Conservation (phyloP, 1,140 invertebrate genomes). For the Lordiphosa clarofinis region DNA sequence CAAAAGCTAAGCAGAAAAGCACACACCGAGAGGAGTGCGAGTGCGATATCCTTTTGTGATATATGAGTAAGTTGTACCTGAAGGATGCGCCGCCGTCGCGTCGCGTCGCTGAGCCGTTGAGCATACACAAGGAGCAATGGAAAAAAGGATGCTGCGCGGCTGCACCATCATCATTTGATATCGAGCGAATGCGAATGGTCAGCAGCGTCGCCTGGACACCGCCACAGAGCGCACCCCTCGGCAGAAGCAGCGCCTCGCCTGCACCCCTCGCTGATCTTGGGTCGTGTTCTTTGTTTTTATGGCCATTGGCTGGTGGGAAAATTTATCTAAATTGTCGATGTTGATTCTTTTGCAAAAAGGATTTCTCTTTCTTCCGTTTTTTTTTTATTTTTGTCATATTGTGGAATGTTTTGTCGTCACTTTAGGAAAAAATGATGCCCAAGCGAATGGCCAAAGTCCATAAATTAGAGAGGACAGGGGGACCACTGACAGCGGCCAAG, state of each 20-base stretch:
- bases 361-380: constrained; percentile 49
- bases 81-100: constrained; percentile 48
- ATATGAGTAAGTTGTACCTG: constrained; percentile 79
- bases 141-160: constrained; percentile 22
- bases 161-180: constrained; percentile 61
- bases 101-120: constrained; percentile 63
- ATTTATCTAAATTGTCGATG: constrained; percentile 79
- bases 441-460: constrained; percentile 73
- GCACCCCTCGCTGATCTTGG: constrained; percentile 62
- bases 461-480: constrained; percentile 62
- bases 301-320: constrained; percentile 77
- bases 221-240: constrained; percentile 19
- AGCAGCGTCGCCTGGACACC: constrained; percentile 45
- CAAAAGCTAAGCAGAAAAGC: constrained; percentile 75
- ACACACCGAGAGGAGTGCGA: constrained; percentile 45
- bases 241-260: constrained; percentile 5
- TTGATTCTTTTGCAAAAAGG: constrained; percentile 60
- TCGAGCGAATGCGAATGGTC: constrained; percentile 41
- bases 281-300: constrained; percentile 70
- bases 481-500: constrained; percentile 59
- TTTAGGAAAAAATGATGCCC: constrained; percentile 56
- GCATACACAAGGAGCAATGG: constrained; percentile 52
- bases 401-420: constrained; percentile 80
- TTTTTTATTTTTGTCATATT: constrained; percentile 73
- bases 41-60: constrained; percentile 78